Percentiles rank a stretch among this genome's conserved stretches.
Evolutionary conservation across 2,888 invertebrate species (phyloP).

Genomic region (Pandemis cinnamomeana): DNA sequence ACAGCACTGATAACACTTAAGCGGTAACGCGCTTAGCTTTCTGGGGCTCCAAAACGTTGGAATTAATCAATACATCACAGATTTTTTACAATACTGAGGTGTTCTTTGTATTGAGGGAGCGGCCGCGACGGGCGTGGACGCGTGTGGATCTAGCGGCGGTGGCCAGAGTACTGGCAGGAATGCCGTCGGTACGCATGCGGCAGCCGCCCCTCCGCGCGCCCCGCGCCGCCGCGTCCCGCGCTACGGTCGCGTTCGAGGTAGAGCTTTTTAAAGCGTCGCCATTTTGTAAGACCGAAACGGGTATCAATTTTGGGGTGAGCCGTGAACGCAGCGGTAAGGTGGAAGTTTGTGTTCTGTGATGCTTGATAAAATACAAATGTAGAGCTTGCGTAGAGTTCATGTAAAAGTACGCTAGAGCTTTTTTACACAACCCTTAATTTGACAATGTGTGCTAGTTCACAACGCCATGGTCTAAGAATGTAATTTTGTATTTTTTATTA

Average conservation of each 20-base stretch:
- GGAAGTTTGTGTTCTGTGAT: not conserved
- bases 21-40: slow-evolving; percentile 54
- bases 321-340: slow-evolving; percentile 39
- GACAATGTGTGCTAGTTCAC: too few species aligned
- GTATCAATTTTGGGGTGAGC: slow-evolving; percentile 29
- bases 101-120: slow-evolving; percentile 81
- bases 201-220: slow-evolving; percentile 52
- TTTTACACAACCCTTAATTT: not conserved
- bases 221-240: slow-evolving; percentile 46
- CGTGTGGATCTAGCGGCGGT: slow-evolving; percentile 73
- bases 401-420: not conserved
- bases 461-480: too few species aligned
- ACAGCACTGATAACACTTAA: slow-evolving; percentile 55
- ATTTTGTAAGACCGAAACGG: slow-evolving; percentile 49
- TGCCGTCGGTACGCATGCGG: slow-evolving; percentile 81
- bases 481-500: too few species aligned
- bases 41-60: slow-evolving; percentile 70
- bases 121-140: slow-evolving; percentile 60
- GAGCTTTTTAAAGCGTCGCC: slow-evolving; percentile 59
- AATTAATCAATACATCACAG: slow-evolving; percentile 85
- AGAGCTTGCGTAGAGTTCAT: not conserved
- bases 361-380: not conserved
- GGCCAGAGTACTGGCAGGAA: slow-evolving; percentile 81
- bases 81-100: slow-evolving; percentile 82
- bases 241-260: slow-evolving; percentile 71